Evolutionary conservation across 2,888 invertebrate species (phyloP), one percentile per base, ranked within the genome.

Genomic region (Selenia dentaria): DNA sequence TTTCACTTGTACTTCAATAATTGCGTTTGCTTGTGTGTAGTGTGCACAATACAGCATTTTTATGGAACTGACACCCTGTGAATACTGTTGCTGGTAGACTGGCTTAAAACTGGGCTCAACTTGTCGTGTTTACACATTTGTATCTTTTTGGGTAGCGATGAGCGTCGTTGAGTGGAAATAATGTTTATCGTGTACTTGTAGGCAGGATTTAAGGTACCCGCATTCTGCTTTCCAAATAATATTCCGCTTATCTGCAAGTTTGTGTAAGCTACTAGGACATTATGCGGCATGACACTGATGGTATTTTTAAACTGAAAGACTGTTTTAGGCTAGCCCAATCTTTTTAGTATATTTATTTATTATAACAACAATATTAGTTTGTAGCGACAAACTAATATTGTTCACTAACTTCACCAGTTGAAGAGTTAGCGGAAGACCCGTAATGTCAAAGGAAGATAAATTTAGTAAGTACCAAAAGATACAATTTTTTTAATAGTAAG

Each of bases 71-170:
- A 3, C 8, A 10, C 11, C 25, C 39, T 46, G 46, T 16, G 22
- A 1, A 8, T 8, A 6, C 26, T 18, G 4, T n/a, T 25, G 9
- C 27, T 10, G 26, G 33, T 28, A 54, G 63, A 64, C 59, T 61
- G 50, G 51, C 45, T 42, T 40, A 54, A 35, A 55, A 58, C 52
- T 56, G 49, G 28, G 22, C 24, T 14, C 40, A 57, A 62, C 46
- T 58, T 51, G 45, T 51, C 43, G 38, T 57, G 49, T 53, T 56
- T 20, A 51, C 54, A 54, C 40, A 48, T 53, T 51, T 35, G 20
- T 39, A 42, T 54, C 51, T 49, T 57, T 55, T 54, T 52, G 46
- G 55, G 51, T 34, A 38, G 18, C 34, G 40, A 50, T 40, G 31
- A 16, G 22, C 37, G 44, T 45, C 44, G 37, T 32, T 44, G 41